phyloP scores from a whole-genome alignment of 2,113 vertebrate genomes.

The Amia ocellicauda region DNA sequence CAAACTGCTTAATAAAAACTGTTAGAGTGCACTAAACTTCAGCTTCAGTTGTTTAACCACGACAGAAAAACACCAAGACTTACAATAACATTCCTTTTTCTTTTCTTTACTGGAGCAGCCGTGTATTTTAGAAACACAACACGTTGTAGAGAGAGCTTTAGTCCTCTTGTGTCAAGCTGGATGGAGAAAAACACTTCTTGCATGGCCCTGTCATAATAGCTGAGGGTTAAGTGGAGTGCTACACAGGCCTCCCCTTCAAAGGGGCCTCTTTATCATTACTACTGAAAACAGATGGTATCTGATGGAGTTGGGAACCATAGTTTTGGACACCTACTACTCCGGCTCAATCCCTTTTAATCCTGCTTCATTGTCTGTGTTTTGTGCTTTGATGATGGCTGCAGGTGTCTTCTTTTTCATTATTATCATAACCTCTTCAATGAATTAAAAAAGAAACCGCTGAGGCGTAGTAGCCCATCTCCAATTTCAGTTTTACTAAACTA shows the following conservation, averaged over 20 bases:
- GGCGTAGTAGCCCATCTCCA: not conserved
- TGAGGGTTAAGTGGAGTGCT: conserved; percentile 43
- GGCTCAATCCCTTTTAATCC: conserved; percentile 59
- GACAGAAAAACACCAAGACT: no score
- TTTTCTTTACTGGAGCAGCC: no score
- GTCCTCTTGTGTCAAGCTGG: not conserved
- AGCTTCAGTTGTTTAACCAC: no score
- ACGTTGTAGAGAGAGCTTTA: not conserved
- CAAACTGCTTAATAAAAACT: no score
- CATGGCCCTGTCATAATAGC: conserved; percentile 34
- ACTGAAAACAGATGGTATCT: conserved; percentile 56
- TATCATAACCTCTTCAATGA: not conserved
- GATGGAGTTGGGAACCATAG: conserved; percentile 44
- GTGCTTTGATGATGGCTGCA: conserved; percentile 52
- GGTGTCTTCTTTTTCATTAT: conserved; percentile 37
- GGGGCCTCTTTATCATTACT: conserved; percentile 53
- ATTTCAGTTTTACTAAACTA: not conserved
- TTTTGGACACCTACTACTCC: conserved; percentile 40
- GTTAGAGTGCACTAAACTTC: no score
- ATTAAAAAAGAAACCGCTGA: not conserved
- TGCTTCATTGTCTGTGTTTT: conserved; percentile 51
- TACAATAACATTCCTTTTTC: no score
- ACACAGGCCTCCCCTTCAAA: conserved; percentile 63
- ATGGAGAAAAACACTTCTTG: conserved; percentile 31
- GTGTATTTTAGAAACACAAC: not conserved